Conservation (phyloP, 2,888 invertebrate species). For the Rhogogaster chlorosoma region DNA sequence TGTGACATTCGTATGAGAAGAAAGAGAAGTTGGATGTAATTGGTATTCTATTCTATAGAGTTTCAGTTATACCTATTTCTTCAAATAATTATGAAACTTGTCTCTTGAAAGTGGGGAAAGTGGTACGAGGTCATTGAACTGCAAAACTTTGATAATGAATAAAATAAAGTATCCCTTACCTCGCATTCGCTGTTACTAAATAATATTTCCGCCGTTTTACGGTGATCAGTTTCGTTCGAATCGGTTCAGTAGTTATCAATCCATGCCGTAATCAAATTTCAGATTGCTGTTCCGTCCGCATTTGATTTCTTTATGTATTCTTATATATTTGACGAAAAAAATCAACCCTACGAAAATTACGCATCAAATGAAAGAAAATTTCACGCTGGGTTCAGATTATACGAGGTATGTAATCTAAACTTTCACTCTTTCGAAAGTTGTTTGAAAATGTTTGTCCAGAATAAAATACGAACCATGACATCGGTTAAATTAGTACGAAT, state of each 20-base stretch:
- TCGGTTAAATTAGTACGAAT: conserved; percentile 12
- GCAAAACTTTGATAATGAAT: neutral
- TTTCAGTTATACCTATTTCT: neutral
- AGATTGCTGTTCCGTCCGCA: neutral
- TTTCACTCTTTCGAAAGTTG: neutral
- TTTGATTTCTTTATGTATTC: neutral
- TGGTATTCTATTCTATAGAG: neutral
- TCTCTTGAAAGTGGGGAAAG: neutral
- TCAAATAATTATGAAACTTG: neutral
- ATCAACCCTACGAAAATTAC: neutral
- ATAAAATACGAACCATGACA: neutral
- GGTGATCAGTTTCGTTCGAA: neutral
- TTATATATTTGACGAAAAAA: neutral
- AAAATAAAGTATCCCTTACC: neutral
- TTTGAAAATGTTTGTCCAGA: neutral
- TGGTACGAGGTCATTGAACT: neutral
- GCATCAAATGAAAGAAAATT: neutral
- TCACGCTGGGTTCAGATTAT: neutral
- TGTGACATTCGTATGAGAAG: neutral
- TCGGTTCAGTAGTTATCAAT: neutral
- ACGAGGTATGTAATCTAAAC: neutral
- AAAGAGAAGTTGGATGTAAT: neutral
- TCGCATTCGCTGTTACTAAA: neutral
- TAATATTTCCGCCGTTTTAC: neutral
- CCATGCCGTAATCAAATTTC: neutral